Conservation (phyloP, 2,888 invertebrate species). For the Drosophila stalkeri region DNA sequence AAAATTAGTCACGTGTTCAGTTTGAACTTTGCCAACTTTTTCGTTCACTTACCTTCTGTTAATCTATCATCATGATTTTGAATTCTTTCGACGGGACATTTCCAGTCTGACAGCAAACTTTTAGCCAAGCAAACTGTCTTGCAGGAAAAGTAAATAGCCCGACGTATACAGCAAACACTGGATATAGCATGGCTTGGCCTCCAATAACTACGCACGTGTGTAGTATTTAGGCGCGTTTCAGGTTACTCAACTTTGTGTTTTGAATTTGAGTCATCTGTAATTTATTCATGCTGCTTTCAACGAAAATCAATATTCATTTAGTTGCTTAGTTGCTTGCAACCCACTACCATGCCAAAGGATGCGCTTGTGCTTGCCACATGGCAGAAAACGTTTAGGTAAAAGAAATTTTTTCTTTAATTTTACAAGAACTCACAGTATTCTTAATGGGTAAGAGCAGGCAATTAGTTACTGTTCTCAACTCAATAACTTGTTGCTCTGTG, state of each 20-base stretch:
- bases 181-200: not conserved
- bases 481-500: not conserved
- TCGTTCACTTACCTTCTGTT: conserved; percentile 10
- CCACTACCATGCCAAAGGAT: conserved; percentile 22
- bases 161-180: not conserved
- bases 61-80: not conserved
- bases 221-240: not conserved
- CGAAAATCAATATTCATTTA: conserved; percentile 40
- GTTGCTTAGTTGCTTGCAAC: not conserved
- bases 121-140: conserved; percentile 21
- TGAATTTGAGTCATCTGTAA: not conserved
- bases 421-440: not conserved
- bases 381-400: not conserved
- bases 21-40: conserved; percentile 20
- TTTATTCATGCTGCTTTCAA: conserved; percentile 17
- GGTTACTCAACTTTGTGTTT: conserved; percentile 8
- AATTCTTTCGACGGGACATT: conserved; percentile 17
- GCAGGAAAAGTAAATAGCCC: not conserved
- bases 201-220: conserved; percentile 4
- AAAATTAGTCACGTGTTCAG: conserved; percentile 23
- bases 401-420: not conserved
- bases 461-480: not conserved
- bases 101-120: conserved; percentile 31
- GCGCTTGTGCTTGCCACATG: not conserved
- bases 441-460: not conserved